These are phyloP conservation scores for Lathronympha strigana DNA, from an alignment of 2,888 invertebrate genomes.

Conservation along the genomic window DNA sequence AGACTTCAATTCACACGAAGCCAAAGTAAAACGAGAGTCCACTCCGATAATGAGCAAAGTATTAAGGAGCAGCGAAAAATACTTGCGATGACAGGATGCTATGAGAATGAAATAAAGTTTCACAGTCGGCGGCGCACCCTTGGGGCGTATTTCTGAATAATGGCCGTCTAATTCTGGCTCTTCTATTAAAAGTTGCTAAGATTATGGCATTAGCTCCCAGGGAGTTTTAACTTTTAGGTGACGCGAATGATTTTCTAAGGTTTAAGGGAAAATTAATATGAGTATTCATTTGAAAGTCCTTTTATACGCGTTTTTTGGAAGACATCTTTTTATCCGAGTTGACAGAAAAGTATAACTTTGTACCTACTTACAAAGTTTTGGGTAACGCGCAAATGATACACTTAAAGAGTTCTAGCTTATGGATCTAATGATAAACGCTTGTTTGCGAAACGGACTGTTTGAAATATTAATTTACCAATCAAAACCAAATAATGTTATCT, in stretches of 20 bases:
- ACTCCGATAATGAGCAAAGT: neutral
- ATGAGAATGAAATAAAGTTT: slow-evolving; percentile 64
- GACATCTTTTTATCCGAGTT: no score
- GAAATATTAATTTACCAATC: no score
- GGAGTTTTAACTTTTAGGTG: slow-evolving; percentile 70
- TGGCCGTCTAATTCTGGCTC: slow-evolving; percentile 76
- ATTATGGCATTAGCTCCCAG: slow-evolving; percentile 79
- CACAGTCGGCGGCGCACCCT: slow-evolving; percentile 65
- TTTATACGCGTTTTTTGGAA: no score
- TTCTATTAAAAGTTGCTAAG: slow-evolving; percentile 82
- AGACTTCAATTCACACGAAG: no score
- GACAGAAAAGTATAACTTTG: no score
- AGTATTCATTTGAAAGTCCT: neutral
- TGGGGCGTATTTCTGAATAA: slow-evolving; percentile 78
- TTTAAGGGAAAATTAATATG: neutral
- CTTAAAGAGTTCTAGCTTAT: no score
- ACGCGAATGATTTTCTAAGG: slow-evolving; percentile 6
- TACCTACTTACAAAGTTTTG: no score
- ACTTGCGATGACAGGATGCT: slow-evolving; percentile 57
- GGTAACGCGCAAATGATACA: no score
- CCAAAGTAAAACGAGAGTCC: neutral
- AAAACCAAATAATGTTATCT: no score
- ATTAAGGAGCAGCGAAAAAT: slow-evolving; percentile 43
- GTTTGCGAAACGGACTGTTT: no score
- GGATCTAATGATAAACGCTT: no score